A percentile compares a stretch with the other conserved stretches of the same genome.
Evolutionary conservation across 2,797 vertebrate species (phyloP).

Genomic region (Florisuga fusca): DNA sequence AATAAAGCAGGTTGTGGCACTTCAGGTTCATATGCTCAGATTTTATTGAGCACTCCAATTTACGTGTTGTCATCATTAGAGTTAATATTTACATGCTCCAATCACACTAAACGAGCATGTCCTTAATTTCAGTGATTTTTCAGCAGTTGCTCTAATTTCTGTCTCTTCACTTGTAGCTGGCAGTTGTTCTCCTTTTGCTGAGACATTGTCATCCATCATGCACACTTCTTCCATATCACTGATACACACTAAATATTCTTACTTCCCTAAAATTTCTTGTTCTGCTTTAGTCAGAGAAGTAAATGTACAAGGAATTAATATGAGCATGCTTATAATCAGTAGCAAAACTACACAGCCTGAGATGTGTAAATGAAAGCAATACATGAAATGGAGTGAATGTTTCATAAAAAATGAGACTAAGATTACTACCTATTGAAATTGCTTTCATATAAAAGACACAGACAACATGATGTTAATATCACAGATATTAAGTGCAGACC

Average conservation of each 20-base stretch:
- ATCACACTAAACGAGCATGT: constrained; percentile 64
- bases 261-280: neutral
- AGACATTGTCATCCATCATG: neutral
- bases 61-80: constrained; percentile 60
- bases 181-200: constrained; percentile 10
- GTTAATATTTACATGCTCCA: constrained; percentile 72
- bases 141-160: constrained; percentile 64
- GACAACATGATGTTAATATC: neutral
- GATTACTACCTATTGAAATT: neutral
- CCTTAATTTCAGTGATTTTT: constrained; percentile 70
- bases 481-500: neutral
- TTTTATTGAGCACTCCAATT: constrained; percentile 70
- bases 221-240: neutral
- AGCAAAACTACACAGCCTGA: neutral
- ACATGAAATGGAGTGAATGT: neutral
- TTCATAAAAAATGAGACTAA: neutral
- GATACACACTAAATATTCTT: neutral
- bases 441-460: neutral
- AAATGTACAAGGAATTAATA: neutral
- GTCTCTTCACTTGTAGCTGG: constrained; percentile 57
- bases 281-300: neutral
- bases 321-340: neutral
- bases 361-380: neutral
- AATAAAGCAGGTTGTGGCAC: constrained; percentile 55
- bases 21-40: constrained; percentile 44